Base-by-base conservation (phyloP, 1,140 invertebrate species). In the Antheraea pernyi region DNA sequence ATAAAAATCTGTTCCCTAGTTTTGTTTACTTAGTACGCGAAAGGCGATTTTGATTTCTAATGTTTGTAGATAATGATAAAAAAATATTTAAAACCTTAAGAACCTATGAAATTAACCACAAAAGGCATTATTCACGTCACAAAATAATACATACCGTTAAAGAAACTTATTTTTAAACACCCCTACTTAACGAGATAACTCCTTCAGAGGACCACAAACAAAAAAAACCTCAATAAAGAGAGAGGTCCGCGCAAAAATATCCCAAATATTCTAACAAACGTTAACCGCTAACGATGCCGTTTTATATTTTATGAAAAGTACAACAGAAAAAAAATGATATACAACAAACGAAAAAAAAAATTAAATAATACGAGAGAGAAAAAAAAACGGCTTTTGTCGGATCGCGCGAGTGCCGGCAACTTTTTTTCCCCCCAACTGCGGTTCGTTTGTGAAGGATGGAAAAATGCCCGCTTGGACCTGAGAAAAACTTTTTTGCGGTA, bases 201-300 rank as follows among this genome's bases (percentile, higher is more conserved):
- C 46, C 46, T 53, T 53, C 11, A 53, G 46, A 53, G 46, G 46
- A 53, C 46, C 46, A 13, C 46, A 53, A n/a, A 42, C 39, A 53
- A 53, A 16, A 13, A n/a, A 53, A 19, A 30, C 19, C 19, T 36
- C 59, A 61, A 61, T 30, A 61, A 61, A 61, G 22, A 11, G 46
- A 53, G 46, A 53, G 46, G 46, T 13, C 60, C 60, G 46, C 46
- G 46, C 46, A 61, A 36, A 30, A 36, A 61, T 61, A 61, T 61
- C 19, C n/a, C 60, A 61, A 36, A 88, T 88, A 89, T 88, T 87
- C 16, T 81, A 86, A 83, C 84, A 81, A 89, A 88, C 82, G 81
- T 70, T 83, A 79, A 89, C 85, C 84, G 80, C 85, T 89, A 89
- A 89, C 85, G 87, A 86, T 81, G 81, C 85, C 82, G 73, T 77